A percentile compares a stretch with the other conserved stretches of the same genome.
Evolutionary conservation across 2,888 invertebrate genomes (phyloP).

Genomic region (Folsomia manolachei): DNA sequence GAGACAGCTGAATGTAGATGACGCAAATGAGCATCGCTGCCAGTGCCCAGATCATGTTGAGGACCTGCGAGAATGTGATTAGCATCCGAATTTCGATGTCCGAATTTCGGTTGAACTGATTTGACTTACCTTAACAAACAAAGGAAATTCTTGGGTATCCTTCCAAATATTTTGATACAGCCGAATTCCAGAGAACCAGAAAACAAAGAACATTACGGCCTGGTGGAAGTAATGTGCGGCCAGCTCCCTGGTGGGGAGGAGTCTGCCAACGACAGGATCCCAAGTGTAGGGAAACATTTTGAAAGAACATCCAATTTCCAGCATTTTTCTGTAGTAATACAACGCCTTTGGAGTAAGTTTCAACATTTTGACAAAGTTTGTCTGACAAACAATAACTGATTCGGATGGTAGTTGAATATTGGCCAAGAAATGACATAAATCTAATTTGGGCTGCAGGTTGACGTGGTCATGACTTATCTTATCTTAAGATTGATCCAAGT

Average conservation of each 20-base stretch:
- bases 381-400: too few species aligned
- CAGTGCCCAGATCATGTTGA: background rate
- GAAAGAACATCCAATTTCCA: background rate
- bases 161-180: background rate
- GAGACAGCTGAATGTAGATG: background rate
- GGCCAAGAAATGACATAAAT: too few species aligned
- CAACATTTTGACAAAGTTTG: too few species aligned
- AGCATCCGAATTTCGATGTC: too few species aligned
- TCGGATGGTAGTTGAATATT: too few species aligned
- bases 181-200: background rate
- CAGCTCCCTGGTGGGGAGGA: background rate
- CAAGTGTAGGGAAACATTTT: background rate
- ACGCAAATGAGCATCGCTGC: background rate
- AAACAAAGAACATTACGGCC: background rate
- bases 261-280: background rate
- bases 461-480: too few species aligned
- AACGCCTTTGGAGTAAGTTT: background rate
- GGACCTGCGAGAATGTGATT: too few species aligned
- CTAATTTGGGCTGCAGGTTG: too few species aligned
- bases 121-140: background rate
- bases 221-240: background rate
- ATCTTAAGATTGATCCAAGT: too few species aligned
- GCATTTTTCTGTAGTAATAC: background rate
- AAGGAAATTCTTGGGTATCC: background rate
- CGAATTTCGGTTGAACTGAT: too few species aligned